Conservation (phyloP, 2,797 vertebrate genomes). For the Acanthurus leucopareius region DNA sequence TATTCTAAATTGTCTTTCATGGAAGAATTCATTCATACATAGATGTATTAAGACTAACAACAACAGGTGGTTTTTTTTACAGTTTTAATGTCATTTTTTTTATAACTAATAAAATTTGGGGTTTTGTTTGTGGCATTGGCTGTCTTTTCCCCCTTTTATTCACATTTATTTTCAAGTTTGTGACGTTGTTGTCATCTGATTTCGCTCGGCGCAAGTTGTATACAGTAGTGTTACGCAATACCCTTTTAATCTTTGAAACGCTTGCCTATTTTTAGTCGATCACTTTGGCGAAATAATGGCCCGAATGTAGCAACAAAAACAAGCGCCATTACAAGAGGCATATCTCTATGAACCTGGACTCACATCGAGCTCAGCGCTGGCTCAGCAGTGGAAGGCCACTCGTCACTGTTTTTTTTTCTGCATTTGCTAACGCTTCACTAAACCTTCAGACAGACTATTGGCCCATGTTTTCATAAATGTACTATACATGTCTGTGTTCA, state of each 20-base stretch:
- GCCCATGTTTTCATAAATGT: constrained; percentile 77
- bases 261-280: constrained; percentile 45
- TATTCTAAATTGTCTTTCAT: too few relatives aligned
- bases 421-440: constrained; percentile 61
- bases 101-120: too few relatives aligned
- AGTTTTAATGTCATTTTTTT: too few relatives aligned
- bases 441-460: constrained; percentile 60
- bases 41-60: too few relatives aligned
- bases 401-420: constrained; percentile 16
- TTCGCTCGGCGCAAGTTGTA: constrained; percentile 30
- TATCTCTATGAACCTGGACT: constrained; percentile 25
- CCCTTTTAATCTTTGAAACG: constrained; percentile 61
- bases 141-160: too few relatives aligned
- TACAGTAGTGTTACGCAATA: constrained; percentile 43
- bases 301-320: constrained; percentile 31
- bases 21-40: too few relatives aligned
- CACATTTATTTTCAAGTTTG: neutral
- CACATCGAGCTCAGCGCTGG: constrained; percentile 25
- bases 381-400: constrained; percentile 46
- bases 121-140: too few relatives aligned
- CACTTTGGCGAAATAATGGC: constrained; percentile 31
- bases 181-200: constrained; percentile 19
- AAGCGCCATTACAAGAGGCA: constrained; percentile 9
- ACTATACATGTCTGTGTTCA: constrained; percentile 73
- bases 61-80: too few relatives aligned